These are phyloP conservation scores for Palythoa grandiflora DNA, from an alignment of 92 coral and sea anemone genomes.

Conservation along the genomic window DNA sequence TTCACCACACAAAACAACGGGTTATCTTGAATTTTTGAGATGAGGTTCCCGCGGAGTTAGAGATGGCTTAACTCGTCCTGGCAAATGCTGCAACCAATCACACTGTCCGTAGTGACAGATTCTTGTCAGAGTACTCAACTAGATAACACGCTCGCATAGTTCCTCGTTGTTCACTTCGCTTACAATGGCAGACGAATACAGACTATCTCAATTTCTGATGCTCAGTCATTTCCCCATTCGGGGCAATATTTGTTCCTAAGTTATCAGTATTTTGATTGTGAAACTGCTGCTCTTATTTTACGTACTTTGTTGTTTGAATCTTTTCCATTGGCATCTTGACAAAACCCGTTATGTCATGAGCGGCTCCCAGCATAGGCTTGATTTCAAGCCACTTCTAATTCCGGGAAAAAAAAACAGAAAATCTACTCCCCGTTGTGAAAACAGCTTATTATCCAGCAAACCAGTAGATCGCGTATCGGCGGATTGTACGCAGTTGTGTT, in stretches of 20 bases:
- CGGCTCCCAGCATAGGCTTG: conserved; percentile 20
- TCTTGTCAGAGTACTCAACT: conserved; percentile 1
- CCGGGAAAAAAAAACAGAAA: conserved; percentile 6
- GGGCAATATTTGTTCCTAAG: conserved; percentile 12
- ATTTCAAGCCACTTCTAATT: conserved; percentile 12
- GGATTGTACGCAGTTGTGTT: conserved; percentile 15
- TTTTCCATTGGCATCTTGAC: conserved; percentile 21
- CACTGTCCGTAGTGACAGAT: conserved; percentile 8
- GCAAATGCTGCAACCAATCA: not conserved
- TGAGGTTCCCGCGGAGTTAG: too few species aligned
- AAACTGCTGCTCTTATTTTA: conserved; percentile 13
- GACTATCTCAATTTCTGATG: conserved; percentile 14
- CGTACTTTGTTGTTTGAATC: conserved; percentile 20
- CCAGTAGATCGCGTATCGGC: conserved; percentile 15
- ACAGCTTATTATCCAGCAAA: conserved; percentile 17
- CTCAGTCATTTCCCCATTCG: conserved; percentile 1
- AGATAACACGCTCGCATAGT: conserved; percentile 8
- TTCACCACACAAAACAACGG: not conserved
- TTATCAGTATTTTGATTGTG: conserved; percentile 15
- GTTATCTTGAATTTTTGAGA: not conserved
- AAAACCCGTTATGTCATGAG: conserved; percentile 12
- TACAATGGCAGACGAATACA: not conserved
- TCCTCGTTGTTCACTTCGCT: conserved; percentile 3
- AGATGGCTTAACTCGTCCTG: not conserved
- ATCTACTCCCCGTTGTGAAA: conserved; percentile 21